Base-by-base conservation (phyloP, 2,797 vertebrate genomes). In the Poeciliopsis paucimaculata region DNA sequence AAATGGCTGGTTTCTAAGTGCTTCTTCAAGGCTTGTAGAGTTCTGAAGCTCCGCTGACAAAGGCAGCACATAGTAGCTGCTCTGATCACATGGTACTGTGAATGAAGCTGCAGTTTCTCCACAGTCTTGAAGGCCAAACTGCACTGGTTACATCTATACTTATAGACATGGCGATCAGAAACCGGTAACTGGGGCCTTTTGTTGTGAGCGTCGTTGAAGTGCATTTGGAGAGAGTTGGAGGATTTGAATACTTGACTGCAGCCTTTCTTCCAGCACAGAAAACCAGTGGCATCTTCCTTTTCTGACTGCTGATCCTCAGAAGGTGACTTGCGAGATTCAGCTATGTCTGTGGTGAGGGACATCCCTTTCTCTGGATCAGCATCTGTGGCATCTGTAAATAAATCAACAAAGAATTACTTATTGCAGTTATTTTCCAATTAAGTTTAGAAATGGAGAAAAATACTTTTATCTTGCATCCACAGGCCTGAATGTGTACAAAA, bases 221-320 rank as follows among this genome's bases (percentile, higher is more conserved):
- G 98, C 28, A 97, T 95, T 94, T 99, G 98, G 80, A 99, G 97
- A 71, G 98, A 97, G 46, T 97, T 97, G 0, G 98, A 99, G 75
- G 97, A 98, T 92, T 98, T 99, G 90, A 99, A 99, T 81, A 98
- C 96, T 95, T 99, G 98, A 95, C 97, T 99, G 87, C 98, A 99
- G 86, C 98, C 98, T 91, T 99, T 99, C 94, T 99, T 99, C 98
- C 98, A 99, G 91, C 98, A 99, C 53, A 99, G 94, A 90, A 99
- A 99, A 82, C 98, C 96, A 0, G 97, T 95, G 0, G 97, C 89
- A 84, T 99, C 98, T 71, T 99, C 98, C 87, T 96, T 96, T 87
- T 95, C 91, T 57, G 95, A 81, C n/a, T 96, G 93, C 1, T 95
- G 95, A 73, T 99, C 98, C 1, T 96, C 95, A 0, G 95, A 76